Base-by-base conservation (phyloP, 2,797 vertebrate genomes). In the Rhabdomys pumilio region DNA sequence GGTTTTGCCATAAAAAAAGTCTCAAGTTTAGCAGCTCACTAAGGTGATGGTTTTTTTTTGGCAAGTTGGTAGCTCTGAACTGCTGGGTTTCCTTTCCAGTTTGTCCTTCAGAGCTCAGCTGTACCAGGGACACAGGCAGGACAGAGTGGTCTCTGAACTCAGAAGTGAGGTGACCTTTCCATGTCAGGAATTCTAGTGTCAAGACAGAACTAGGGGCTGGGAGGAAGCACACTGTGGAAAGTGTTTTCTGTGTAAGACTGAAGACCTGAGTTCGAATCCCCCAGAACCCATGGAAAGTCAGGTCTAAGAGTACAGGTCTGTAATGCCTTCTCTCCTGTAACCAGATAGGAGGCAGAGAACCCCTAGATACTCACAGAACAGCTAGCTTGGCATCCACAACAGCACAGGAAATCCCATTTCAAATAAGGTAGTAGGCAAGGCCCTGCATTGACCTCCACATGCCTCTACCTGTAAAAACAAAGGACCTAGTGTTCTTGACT, bases 101-200 rank as follows among this genome's bases (percentile, higher is more conserved):
- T 72, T 81, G 20, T 87, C 22, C 85, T 81, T 57, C 26, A n/a
- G 1, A 19, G 11, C 14, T 57, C 34, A 47, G 57, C 44, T 6
- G 2, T 29, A 31, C 55, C n/a, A 4, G 44, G 24, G 38, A 76
- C 31, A 44, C 2, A 59, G 72, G 73, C 69, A 89, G 90, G 77
- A 91, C 81, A 82, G 69, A 89, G 44, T 50, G 3, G 47, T n/a
- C 61, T 15, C n/a, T 65, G 9, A 65, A 59, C 29, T 93, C 12
- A 61, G 50, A 77, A 80, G 72, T 22, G n/a, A 86, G 65, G 13
- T n/a, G 81, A 89, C 77, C 84, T 94, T 53, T 91, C 31, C 38
- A 55, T 61, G 14, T 76, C 15, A 2, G 50, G 55, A 73, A 89
- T 80, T 87, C 69, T 75, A 82, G 67, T 50, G 41, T 90, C 34